Base-by-base conservation (phyloP, 37 sponge, comb jelly and placozoan species). In the Spongilla lacustris region DNA sequence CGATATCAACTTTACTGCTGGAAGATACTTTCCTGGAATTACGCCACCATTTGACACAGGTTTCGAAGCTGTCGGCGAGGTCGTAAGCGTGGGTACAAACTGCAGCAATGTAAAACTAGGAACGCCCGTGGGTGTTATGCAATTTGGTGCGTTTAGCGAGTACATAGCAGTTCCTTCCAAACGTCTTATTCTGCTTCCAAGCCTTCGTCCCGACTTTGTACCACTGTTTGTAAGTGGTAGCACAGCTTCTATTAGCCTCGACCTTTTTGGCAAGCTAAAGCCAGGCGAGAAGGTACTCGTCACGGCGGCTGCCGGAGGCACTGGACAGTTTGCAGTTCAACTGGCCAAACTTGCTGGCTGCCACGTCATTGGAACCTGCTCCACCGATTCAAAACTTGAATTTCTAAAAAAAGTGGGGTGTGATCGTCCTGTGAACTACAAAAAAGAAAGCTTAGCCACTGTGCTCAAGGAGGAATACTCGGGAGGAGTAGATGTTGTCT, bases 281-380 rank as follows among this genome's bases (percentile, higher is more conserved):
- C 23, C 68, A 36, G 89, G 87, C 4, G 80, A 94, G 0, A 91
- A 77, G 29, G 89, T 90, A 2, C 74, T 94, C 41, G 91, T 94
- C 19, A 91, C 91, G 32, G 94, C 94, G 32, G 94, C 94, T n/a
- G 94, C 94, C 0, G 94, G 94, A 36, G 94, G 94, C 11, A 94
- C 94, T 1, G 94, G 94, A 19, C 94, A 94, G 73, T 94, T 94
- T 88, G 94, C 94, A 35, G 94, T 94, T 17, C 95, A 94, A 70
- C 80, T 94, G 19, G 95, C 95, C 10, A 88, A 88, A 66, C 76
- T 86, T 32, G 92, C 92, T 25, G 95, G 95, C 14, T 94, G 95
- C 73, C 89, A 94, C 81, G 95, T 94, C 68, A 92, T 94, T 17
- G 95, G 95, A 22, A 94, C 95, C 23, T 94, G 95, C 41, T 94